Conservation (phyloP, 2,113 vertebrate genomes). For the Microcebus jonahi region DNA sequence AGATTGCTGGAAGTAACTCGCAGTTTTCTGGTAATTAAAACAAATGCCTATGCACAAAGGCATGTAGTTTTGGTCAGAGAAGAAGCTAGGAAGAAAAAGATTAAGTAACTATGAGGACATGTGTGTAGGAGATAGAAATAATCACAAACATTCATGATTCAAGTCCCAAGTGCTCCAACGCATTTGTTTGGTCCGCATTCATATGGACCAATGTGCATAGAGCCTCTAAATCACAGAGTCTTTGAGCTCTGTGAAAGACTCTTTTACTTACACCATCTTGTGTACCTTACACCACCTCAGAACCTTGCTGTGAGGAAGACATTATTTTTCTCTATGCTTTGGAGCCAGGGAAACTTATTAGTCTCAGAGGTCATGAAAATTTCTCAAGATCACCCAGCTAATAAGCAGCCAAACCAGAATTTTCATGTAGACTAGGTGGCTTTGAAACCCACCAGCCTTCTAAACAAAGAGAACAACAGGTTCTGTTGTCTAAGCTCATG, state of each 20-base stretch:
- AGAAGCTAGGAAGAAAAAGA: background rate
- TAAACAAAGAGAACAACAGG: background rate
- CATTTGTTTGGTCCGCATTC: background rate
- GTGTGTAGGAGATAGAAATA: background rate
- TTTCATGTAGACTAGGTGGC: background rate
- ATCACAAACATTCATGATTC: background rate
- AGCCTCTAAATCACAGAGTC: background rate
- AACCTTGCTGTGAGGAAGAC: background rate
- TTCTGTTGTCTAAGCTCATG: background rate
- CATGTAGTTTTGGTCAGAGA: background rate
- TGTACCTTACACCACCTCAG: no score
- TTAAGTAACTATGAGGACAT: background rate
- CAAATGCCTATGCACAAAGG: background rate
- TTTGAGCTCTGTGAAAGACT: background rate
- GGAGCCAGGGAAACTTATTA: background rate
- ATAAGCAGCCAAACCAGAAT: background rate
- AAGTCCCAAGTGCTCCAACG: background rate
- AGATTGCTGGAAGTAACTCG: background rate
- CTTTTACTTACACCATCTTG: background rate
- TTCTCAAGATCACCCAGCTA: background rate
- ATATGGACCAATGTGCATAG: background rate
- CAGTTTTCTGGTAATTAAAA: conserved; percentile 10
- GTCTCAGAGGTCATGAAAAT: background rate
- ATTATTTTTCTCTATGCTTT: background rate
- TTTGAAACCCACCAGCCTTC: background rate